Evolutionary conservation across 2,888 invertebrate species (phyloP), one percentile per base, ranked within the genome.

Genomic region (Branchellion lobata): DNA sequence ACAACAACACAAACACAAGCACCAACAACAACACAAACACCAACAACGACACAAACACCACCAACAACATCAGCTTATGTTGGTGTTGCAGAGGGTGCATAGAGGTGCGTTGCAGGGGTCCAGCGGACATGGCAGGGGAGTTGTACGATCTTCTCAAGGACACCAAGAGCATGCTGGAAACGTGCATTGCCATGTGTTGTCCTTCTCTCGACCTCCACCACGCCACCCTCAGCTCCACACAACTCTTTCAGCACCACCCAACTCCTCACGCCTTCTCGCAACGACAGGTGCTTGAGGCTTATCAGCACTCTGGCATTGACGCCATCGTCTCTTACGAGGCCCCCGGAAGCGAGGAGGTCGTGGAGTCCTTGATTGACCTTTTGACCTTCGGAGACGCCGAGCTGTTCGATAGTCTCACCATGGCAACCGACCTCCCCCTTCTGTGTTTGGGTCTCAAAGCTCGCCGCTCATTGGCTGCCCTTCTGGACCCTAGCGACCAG

Each of bases 91-190:
- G 14, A n/a, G 65, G 77, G 14, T 33, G 8, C 34, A 88, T 92
- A 61, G 92, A 92, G 86, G 88, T 92, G 68, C 91, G 91, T 88
- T 90, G 92, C 29, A 89, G 92, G 1, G 92, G 92, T 71, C 91
- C 92, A 34, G 88, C 88, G 24, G 89, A 90, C 47, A 72, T 34
- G 31, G 65, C 81, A 27, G 84, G 84, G 21, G 83, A 84, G 1
- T 80, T 87, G 71, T 93, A 92, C 85, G 91, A 91, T 84, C 91
- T 93, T 85, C 87, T 92, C 81, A 91, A 92, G 84, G 91, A 92
- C 84, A 89, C 92, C 81, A 86, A 91, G 24, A 90, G 90, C 78
- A 90, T 91, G 71, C 88, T 92, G 33, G 91, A 91, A 83, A 90
- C 90, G 86, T 91, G 91, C 14, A 87, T 92, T 34, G 87, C 89